Evolutionary conservation across 2,113 vertebrate species (phyloP), one percentile per base, ranked within the genome.

Genomic region (Scytalopus superciliaris): DNA sequence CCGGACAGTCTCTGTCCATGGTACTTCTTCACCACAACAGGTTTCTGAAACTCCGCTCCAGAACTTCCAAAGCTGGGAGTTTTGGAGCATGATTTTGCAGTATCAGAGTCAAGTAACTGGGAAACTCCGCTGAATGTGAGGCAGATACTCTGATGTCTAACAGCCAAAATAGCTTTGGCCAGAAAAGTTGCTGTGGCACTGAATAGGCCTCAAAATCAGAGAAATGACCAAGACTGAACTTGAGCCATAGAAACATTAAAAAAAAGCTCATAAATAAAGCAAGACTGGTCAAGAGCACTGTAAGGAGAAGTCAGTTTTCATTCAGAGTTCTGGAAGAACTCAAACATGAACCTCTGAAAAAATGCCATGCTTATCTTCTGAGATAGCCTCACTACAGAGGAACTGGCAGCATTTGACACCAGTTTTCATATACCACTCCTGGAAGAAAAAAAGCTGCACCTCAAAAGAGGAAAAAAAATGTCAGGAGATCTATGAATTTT

Each of bases 1-100:
- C 53, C 1, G 1, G 28, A 28, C 15, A 31, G 93, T n/a, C 95
- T 53, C 94, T 97, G 95, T 97, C 95, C 95, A 94, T 95, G 94
- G 96, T 96, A 91, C 95, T 79, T 66, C 83, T 63, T n/a, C 10
- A 5, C 27, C 59, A 84, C 0, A 0, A 15, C 3, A 0, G 0
- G 14, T 2, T 55, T 42, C 83, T 39, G 30, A 83, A 66, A 80
- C 3, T 4, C 23, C 13, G 33, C 31, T 28, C 23, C 19, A n/a
- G 17, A 50, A 47, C 68, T 33, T 6, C 16, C 2, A 3, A 28
- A 73, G 19, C 33, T 15, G 19, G 8, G 18, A 57, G 7, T 14
- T 94, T 19, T 55, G 4, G 2, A 89, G 33, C 31, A 31, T 1
- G 4, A 59, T 25, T 91, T 75, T 23, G 18, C n/a, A 78, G 4